Evolutionary conservation across 2,113 vertebrate species (phyloP), one percentile per base, ranked within the genome.

Genomic region (Poeciliopsis occidentalis): DNA sequence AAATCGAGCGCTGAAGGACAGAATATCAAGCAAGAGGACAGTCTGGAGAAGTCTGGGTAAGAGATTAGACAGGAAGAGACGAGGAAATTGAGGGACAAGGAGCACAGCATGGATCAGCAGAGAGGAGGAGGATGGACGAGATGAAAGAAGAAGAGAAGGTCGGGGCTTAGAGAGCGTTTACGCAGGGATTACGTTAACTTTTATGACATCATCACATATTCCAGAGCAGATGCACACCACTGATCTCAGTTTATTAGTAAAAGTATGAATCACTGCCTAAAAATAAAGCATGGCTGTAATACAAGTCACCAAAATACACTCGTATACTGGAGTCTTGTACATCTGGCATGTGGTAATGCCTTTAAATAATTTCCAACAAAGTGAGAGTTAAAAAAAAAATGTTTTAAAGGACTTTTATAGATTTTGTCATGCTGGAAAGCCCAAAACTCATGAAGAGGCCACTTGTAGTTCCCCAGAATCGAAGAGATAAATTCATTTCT

Each of bases 1-100:
- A 82, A 73, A 32, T 12, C 41, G 37, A 78, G 54, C 54, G 8
- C 34, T 66, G 67, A 74, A 71, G 80, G 78, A 84, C 72, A 70
- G 71, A 76, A 76, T 39, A 63, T 57, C 69, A 67, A 37, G 66
- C 39, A 44, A 73, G 60, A 80, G 54, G 76, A 79, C 73, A 51
- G 93, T 91, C 86, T 79, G 86, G 80, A 90, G 83, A 78, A 83
- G 81, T 67, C 85, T 87, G 86, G 74, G 34, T 73, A 76, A 86
- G 75, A 89, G 89, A 91, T 90, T 90, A 89, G 67, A 60, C 70
- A 77, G 19, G 79, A 87, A 90, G 88, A 87, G 82, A 84, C 61
- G 68, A 84, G 88, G 84, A 91, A 86, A 91, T 85, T 87, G 85
- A 86, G 67, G 73, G 85, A 89, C 81, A 74, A 76, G 71, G 80